Conservation (phyloP, 2,113 vertebrate species). For the Beaufortia kweichowensis region DNA sequence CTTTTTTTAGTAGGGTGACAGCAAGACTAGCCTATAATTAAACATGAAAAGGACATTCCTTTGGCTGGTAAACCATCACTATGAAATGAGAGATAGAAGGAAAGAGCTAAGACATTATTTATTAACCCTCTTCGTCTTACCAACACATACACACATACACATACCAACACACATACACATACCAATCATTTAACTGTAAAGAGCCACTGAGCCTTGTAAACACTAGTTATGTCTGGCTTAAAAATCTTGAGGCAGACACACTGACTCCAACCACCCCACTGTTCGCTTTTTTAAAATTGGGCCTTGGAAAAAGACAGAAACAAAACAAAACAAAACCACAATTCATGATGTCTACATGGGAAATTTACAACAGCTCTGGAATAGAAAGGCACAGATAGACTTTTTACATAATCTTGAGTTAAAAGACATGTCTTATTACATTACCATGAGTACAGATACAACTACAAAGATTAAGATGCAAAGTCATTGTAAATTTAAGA, state of each 20-base stretch:
- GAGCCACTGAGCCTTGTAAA: constrained; percentile 77
- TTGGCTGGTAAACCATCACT: constrained; percentile 73
- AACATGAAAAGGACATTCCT: constrained; percentile 69
- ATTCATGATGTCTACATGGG: neutral
- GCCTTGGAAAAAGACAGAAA: neutral
- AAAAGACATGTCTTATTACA: too few relatives aligned
- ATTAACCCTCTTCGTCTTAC: constrained; percentile 46
- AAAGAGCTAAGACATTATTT: constrained; percentile 59
- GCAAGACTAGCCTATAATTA: constrained; percentile 71
- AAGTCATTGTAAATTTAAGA: too few relatives aligned
- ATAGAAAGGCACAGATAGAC: neutral
- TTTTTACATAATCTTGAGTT: too few relatives aligned
- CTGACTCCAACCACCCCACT: constrained; percentile 72
- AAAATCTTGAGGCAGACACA: constrained; percentile 73
- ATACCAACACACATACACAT: constrained; percentile 59
- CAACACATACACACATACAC: constrained; percentile 45
- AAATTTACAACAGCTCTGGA: neutral
- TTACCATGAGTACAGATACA: too few relatives aligned
- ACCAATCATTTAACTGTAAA: constrained; percentile 74
- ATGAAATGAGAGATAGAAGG: constrained; percentile 57
- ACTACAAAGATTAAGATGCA: too few relatives aligned
- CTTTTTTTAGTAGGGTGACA: constrained; percentile 65
- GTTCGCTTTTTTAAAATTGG: constrained; percentile 49
- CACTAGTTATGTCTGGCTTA: constrained; percentile 74
- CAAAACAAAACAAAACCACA: neutral